These are phyloP conservation scores for Corella eumyota DNA, from an alignment of 23 tunicate species.

Conservation along the genomic window DNA sequence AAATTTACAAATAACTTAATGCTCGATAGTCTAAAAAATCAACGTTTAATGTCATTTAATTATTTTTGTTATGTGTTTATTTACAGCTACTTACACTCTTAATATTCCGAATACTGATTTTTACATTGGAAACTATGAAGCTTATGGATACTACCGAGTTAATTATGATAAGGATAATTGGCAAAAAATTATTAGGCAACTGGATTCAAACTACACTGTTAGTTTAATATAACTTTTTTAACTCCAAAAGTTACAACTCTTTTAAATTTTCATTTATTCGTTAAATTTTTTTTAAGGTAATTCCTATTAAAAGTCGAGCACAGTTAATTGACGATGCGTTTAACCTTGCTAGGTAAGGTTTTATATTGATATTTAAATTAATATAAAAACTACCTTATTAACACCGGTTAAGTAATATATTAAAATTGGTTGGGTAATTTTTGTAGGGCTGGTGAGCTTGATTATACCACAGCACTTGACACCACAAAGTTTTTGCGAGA, in stretches of 20 bases:
- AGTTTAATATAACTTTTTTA: neutral
- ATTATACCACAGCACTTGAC: conserved; percentile 18
- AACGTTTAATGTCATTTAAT: too few relatives aligned
- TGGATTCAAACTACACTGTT: conserved; percentile 5
- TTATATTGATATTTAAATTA: neutral
- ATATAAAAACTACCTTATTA: neutral
- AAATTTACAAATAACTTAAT: too few relatives aligned
- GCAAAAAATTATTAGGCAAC: conserved; percentile 14
- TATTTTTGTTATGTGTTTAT: neutral
- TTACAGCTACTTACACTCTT: neutral
- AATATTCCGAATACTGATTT: conserved; percentile 4
- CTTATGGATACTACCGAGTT: conserved; percentile 55
- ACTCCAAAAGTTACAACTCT: too few relatives aligned
- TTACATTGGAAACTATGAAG: conserved; percentile 39
- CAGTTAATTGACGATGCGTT: conserved; percentile 62
- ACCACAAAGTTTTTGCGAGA: conserved; percentile 13
- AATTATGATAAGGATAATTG: conserved; percentile 54
- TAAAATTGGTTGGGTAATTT: neutral
- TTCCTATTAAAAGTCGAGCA: conserved; percentile 28
- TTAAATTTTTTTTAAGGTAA: conserved; percentile 11
- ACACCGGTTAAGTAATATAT: neutral
- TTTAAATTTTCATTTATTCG: neutral
- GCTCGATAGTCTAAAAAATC: too few relatives aligned
- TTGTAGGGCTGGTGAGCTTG: conserved; percentile 23
- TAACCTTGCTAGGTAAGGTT: conserved; percentile 44